Evolutionary conservation across 2,113 vertebrate genomes (phyloP).

Genomic region (Tupaia chinensis): DNA sequence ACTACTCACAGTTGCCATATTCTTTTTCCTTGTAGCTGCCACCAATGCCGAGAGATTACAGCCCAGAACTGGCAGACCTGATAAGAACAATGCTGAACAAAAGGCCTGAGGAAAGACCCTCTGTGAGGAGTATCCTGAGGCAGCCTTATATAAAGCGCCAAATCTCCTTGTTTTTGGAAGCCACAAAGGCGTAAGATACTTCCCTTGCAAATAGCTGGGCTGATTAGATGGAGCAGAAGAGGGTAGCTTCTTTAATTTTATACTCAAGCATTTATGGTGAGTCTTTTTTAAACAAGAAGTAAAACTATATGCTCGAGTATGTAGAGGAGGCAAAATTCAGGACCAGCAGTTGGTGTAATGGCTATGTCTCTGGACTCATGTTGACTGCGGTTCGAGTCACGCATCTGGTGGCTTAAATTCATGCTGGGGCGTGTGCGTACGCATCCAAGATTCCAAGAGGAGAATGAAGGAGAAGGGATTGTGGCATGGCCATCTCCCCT

Average conservation of each 20-base stretch:
- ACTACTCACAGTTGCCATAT: neutral
- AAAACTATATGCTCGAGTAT: conserved; percentile 19
- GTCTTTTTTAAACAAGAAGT: conserved; percentile 14
- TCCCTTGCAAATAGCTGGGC: conserved; percentile 61
- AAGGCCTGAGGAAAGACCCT: conserved; percentile 95
- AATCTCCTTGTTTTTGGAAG: conserved; percentile 95
- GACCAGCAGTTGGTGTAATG: too few relatives aligned
- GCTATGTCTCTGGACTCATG: too few relatives aligned
- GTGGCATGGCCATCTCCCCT: too few relatives aligned
- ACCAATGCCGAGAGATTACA: conserved; percentile 96
- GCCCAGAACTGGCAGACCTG: conserved; percentile 93
- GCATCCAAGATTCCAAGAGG: too few relatives aligned
- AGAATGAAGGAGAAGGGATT: too few relatives aligned
- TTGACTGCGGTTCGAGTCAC: too few relatives aligned
- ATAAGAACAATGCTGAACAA: conserved; percentile 96
- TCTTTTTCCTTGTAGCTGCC: conserved; percentile 90
- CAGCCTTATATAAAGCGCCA: conserved; percentile 96
- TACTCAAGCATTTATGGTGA: conserved; percentile 40
- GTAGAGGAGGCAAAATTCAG: neutral
- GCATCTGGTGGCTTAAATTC: too few relatives aligned
- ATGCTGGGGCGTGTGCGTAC: too few relatives aligned
- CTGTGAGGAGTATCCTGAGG: conserved; percentile 94
- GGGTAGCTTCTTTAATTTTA: conserved; percentile 19
- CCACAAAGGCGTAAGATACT: conserved; percentile 93
- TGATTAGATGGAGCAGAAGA: neutral